Percentiles rank a stretch among this genome's conserved stretches.
Evolutionary conservation across 2,797 vertebrate species (phyloP).

Genomic region (Cirrhinus mrigala): DNA sequence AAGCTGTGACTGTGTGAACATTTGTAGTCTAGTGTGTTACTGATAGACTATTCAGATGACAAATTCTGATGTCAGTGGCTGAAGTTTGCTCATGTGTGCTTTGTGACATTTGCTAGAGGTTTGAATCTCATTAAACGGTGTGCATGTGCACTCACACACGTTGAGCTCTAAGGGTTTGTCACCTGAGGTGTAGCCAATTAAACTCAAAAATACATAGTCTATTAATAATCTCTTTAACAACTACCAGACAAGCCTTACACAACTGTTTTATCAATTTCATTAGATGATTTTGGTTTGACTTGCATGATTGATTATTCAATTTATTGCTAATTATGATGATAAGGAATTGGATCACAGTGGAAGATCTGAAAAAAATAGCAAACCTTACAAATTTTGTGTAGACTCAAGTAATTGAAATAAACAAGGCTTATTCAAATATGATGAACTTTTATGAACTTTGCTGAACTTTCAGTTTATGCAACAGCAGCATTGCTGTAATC

Average conservation of each 20-base stretch:
- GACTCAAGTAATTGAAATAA: neutral
- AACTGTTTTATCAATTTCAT: neutral
- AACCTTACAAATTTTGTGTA: neutral
- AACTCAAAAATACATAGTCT: constrained; percentile 17
- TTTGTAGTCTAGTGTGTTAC: neutral
- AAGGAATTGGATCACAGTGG: neutral
- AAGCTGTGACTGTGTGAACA: constrained; percentile 7
- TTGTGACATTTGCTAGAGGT: neutral
- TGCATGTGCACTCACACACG: neutral
- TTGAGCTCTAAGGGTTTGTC: constrained; percentile 4
- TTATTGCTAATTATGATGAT: neutral
- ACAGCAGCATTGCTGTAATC: neutral
- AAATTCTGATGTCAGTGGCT: neutral
- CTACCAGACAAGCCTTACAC: neutral
- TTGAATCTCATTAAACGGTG: constrained; percentile 8
- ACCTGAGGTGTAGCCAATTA: constrained; percentile 19
- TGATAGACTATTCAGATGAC: neutral
- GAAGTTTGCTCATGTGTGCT: constrained; percentile 11
- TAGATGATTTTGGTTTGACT: neutral
- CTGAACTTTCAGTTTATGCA: neutral
- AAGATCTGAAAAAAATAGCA: neutral
- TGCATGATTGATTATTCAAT: neutral
- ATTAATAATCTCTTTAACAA: neutral
- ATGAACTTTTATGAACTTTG: neutral
- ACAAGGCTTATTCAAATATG: neutral